A percentile compares a stretch with the other conserved stretches of the same genome.
phyloP scores from a whole-genome alignment of 2,888 invertebrate species.

The Watsonalla cultraria region DNA sequence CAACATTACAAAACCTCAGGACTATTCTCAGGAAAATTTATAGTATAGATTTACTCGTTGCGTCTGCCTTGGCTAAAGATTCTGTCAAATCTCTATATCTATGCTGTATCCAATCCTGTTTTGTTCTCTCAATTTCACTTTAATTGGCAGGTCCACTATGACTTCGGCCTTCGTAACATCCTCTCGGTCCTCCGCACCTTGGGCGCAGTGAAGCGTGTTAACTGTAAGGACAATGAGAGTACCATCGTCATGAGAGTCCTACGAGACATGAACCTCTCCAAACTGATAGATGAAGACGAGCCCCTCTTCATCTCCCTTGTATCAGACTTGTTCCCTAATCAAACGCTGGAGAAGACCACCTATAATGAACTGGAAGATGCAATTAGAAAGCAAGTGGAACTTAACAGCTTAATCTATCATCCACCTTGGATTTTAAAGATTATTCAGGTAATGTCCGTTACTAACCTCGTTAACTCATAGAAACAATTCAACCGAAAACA shows the following conservation, averaged over 20 bases:
- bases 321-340: conserved; percentile 97
- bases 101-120: too few species aligned
- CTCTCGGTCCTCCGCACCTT: conserved; percentile 95
- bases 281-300: conserved; percentile 97
- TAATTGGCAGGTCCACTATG: conserved; percentile 90
- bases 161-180: conserved; percentile 97
- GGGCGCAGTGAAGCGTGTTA: conserved; percentile 94
- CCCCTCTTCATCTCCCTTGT: conserved; percentile 98
- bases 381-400: conserved; percentile 89
- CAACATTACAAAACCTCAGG: too few species aligned
- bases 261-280: conserved; percentile 98
- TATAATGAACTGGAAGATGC: conserved; percentile 94
- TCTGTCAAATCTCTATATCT: too few species aligned
- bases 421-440: conserved; percentile 97
- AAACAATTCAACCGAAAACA: too few species aligned
- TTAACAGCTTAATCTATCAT: conserved; percentile 90
- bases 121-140: neutral
- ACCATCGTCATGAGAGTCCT: conserved; percentile 98
- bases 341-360: conserved; percentile 92
- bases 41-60: too few species aligned
- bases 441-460: conserved; percentile 83
- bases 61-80: too few species aligned
- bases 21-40: too few species aligned
- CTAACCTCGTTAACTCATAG: neutral
- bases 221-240: conserved; percentile 95